Conservation (phyloP, 2,797 vertebrate species). For the Lithobates sylvaticus region DNA sequence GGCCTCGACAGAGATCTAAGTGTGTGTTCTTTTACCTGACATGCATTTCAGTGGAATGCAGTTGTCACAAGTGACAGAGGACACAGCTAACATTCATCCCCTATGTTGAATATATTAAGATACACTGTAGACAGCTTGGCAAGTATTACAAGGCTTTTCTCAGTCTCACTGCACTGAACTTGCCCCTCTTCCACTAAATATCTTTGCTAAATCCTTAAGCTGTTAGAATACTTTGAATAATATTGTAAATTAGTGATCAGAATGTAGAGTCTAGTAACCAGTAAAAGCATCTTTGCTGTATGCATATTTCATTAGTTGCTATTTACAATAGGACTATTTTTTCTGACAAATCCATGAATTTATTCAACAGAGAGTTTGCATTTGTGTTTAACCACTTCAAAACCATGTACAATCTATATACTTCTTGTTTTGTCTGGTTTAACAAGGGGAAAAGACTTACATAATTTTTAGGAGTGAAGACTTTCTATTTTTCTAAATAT, state of each 20-base stretch:
- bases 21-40: slow-evolving; percentile 44
- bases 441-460: no score
- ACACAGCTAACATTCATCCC: slow-evolving; percentile 40
- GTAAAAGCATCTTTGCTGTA: background rate
- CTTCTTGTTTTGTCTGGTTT: no score
- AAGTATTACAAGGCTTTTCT: slow-evolving; percentile 13
- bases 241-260: background rate
- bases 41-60: slow-evolving; percentile 49
- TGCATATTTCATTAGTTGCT: background rate
- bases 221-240: background rate
- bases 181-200: background rate
- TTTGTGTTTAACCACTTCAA: background rate
- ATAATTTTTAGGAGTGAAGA: no score
- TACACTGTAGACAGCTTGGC: slow-evolving; percentile 14
- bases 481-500: no score
- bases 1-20: slow-evolving; percentile 59
- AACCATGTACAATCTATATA: no score
- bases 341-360: background rate
- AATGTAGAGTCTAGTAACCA: background rate
- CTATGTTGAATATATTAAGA: slow-evolving; percentile 45
- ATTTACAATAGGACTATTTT: background rate
- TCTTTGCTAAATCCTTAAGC: background rate
- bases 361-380: background rate
- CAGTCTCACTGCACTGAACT: background rate
- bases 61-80: slow-evolving; percentile 40